Base-by-base conservation (phyloP, 1,140 invertebrate species). In the Drosophila sproati region DNA sequence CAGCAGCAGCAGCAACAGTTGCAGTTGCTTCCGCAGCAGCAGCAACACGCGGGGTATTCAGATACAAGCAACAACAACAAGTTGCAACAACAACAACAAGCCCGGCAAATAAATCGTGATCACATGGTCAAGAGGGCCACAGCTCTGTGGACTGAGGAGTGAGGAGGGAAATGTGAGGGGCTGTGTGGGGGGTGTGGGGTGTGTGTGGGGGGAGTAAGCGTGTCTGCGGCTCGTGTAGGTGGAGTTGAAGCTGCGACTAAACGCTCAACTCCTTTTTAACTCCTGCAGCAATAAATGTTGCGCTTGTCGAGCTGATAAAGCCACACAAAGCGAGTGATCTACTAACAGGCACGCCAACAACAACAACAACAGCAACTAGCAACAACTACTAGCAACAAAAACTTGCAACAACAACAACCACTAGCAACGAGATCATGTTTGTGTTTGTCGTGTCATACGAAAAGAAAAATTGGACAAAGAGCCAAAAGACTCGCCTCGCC, bases 391-490 rank as follows among this genome's bases (percentile, higher is more conserved):
- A 76, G 8, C 73, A 73, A 43, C 77, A 77, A 56, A 20, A 69
- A 63, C 20, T 50, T 61, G 41, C 70, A 71, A 62, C 71, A 57
- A 51, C 70, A 64, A 61, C 76, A 70, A 61, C 73, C 72, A 73
- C 82, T 55, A 28, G 69, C 82, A 87, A 87, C 78, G 69, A 88
- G 83, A 91, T 86, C 90, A 92, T 92, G 90, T 91, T 91, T 86
- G 86, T 92, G 91, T 91, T 91, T 82, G 86, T 92, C 91, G 91
- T 92, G 91, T 92, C 87, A 91, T 88, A 82, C 90, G 91, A 86
- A 85, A 82, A 78, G 86, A 78, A 91, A 87, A 81, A 87, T 80
- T 54, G 71, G 67, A 76, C 81, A 87, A 78, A 67, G 59, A 68
- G 73, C 20, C 4, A 60, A 66, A 64, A 62, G 79, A 20, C 20